phyloP scores from a whole-genome alignment of 2,797 vertebrate species.

The Agapornis canus region DNA sequence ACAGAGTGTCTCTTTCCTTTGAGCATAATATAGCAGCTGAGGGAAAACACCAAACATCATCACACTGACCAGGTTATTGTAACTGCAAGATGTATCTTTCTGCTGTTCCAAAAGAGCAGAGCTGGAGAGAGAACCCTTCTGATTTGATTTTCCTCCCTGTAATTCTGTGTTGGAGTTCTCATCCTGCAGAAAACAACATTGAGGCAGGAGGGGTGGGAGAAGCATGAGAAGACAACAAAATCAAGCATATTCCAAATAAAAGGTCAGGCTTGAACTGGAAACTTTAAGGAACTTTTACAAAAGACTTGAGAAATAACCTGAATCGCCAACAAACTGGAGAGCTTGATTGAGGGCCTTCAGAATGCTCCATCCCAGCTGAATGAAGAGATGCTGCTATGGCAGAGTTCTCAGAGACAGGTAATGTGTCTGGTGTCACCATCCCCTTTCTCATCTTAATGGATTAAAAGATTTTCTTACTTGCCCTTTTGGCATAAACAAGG shows the following conservation, averaged over 20 bases:
- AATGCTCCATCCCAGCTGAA: not conserved
- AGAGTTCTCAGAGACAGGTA: not conserved
- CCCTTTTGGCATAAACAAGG: not conserved
- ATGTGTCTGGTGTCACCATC: not conserved
- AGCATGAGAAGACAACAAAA: not conserved
- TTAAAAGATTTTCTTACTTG: not conserved
- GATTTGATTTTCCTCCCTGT: not conserved
- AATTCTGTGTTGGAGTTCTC: not conserved
- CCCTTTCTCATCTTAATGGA: not conserved
- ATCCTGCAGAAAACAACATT: not conserved
- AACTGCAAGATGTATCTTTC: not conserved
- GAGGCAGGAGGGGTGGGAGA: not conserved
- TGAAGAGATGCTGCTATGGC: not conserved
- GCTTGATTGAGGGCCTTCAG: not conserved
- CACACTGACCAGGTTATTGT: not conserved
- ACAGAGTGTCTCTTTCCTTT: not conserved
- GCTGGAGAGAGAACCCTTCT: not conserved
- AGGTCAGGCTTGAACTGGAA: not conserved
- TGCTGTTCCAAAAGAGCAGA: not conserved
- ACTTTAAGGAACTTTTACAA: not conserved
- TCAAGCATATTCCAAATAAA: not conserved
- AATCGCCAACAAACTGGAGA: not conserved
- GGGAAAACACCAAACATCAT: accelerated
- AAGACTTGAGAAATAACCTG: not conserved
- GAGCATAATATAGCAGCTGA: not conserved